Evolutionary conservation across 2,113 vertebrate species (phyloP), one percentile per base, ranked within the genome.

Genomic region (Pelodiscus sinensis): DNA sequence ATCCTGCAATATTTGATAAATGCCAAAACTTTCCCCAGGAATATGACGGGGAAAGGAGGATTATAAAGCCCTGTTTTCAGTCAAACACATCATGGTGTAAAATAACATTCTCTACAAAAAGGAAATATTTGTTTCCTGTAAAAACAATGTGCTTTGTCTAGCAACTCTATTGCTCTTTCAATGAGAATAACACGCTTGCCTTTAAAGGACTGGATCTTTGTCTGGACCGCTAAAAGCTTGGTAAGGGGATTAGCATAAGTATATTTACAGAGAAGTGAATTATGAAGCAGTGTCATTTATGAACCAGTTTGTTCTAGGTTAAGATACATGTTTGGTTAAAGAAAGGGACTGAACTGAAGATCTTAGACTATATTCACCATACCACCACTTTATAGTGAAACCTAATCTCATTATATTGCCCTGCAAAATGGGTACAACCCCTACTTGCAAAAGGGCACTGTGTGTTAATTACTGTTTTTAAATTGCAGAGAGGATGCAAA

Each of bases 371-470:
- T 62, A 75, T 21, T 55, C 55, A 79, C 16, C 22, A 60, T 65
- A 68, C 57, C 9, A 2, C 24, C 86, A 3, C 1, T 31, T 0
- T 54, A 3, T 0, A 0, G 6, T 38, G 4, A 6, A 58, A 0
- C 0, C 44, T 82, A 9, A 5, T 7, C 52, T 65, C 0, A 0
- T 18, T 29, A 24, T 1, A 56, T 82, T 79, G 27, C 16, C 75
- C 0, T 1, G 15, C 21, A 78, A 77, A 92, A 85, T 18, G 56
- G 77, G 14, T 3, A 6, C 22, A 65, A 50, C 8, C 1, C 15
- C 1, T 2, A 4, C 19, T 22, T 0, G 0, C 51, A 27, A 2
- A 35, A 35, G n/a, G 9, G n/a, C 10, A 16, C 16, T 35, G n/a
- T 71, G n/a, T 35, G 65, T 71, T 35, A 71, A 68, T 68, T 68